Evolutionary conservation across 2,888 invertebrate genomes (phyloP).

Genomic region (Euplagia quadripunctaria): DNA sequence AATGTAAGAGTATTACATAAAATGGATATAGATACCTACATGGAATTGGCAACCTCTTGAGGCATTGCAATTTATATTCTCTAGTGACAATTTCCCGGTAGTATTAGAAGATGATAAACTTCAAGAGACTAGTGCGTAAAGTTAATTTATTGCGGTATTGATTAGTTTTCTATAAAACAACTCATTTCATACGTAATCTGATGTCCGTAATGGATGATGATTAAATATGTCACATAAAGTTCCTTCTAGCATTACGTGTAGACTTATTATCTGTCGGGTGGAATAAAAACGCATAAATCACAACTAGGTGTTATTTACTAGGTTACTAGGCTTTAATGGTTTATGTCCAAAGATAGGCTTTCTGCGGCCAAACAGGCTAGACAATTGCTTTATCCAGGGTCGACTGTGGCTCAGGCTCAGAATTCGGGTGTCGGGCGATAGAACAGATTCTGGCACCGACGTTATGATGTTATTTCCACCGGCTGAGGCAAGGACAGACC

Average conservation of each 20-base stretch:
- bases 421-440: no score
- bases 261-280: not conserved
- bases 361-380: no score
- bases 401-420: no score
- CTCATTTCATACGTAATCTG: slow-evolving; percentile 4
- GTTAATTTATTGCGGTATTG: slow-evolving; percentile 7
- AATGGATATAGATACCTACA: not conserved
- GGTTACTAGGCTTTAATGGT: no score
- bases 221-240: not conserved
- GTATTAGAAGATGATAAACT: slow-evolving; percentile 1
- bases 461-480: no score
- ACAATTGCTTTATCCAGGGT: no score
- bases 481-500: no score
- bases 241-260: not conserved
- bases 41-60: not conserved
- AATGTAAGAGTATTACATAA: not conserved
- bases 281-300: not conserved
- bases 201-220: slow-evolving; percentile 1
- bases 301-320: no score
- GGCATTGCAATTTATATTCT: not conserved
- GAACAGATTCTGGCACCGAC: no score
- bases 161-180: slow-evolving; percentile 5
- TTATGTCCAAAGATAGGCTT: no score
- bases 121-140: not conserved
- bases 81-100: not conserved